These are phyloP conservation scores for Lydus trimaculatus DNA, from an alignment of 2,888 invertebrate genomes.

Conservation along the genomic window DNA sequence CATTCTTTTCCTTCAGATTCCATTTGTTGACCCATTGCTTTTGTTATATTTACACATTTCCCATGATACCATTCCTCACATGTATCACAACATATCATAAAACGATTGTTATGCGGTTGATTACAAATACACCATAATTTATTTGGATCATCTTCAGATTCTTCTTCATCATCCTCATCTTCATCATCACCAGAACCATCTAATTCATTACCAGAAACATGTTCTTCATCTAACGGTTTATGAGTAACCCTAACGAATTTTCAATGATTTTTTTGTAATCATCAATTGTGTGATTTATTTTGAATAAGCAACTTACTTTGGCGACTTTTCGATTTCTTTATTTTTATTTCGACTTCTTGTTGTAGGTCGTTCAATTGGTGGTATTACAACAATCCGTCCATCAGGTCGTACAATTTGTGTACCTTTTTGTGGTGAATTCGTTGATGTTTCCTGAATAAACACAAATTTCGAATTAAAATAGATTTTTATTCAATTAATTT, in stretches of 20 bases:
- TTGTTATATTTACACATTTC: constrained; percentile 93
- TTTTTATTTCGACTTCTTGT: constrained; percentile 74
- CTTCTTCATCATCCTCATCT: constrained; percentile 67
- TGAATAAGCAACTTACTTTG: constrained; percentile 44
- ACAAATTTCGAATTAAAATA: constrained; percentile 7
- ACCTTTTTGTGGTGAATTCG: constrained; percentile 43
- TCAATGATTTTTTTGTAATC: neutral
- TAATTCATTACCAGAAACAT: constrained; percentile 57
- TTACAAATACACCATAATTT: constrained; percentile 95
- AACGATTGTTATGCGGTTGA: constrained; percentile 93
- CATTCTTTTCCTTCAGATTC: constrained; percentile 87
- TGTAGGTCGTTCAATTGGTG: constrained; percentile 84
- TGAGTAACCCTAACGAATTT: constrained; percentile 40
- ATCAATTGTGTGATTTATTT: no score
- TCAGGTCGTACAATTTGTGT: constrained; percentile 78
- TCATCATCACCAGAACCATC: constrained; percentile 62
- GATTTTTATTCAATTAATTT: neutral
- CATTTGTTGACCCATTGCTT: constrained; percentile 91
- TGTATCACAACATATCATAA: constrained; percentile 97
- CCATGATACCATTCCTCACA: constrained; percentile 99
- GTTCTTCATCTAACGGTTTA: constrained; percentile 57
- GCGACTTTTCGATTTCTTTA: constrained; percentile 36
- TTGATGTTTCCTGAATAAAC: constrained; percentile 33
- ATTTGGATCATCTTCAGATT: constrained; percentile 92
- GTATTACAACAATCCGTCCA: constrained; percentile 78